Percentiles rank a stretch among this genome's conserved stretches.
Evolutionary conservation across 1,140 invertebrate species (phyloP).

Genomic region (Himalopsyche phryganea): DNA sequence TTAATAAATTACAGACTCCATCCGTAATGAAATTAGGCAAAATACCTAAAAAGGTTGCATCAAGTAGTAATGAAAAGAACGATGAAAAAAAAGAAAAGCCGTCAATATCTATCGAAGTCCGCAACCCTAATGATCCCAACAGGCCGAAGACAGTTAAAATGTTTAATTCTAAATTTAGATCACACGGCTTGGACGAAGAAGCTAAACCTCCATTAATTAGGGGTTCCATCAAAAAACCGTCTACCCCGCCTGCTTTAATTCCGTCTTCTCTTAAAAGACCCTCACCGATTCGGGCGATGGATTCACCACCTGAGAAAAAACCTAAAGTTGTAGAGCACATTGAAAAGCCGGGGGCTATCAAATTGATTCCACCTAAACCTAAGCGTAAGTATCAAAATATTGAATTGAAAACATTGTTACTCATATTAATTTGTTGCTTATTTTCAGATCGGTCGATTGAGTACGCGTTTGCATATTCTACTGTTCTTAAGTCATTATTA

Average conservation of each 20-base stretch:
- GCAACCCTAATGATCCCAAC: conserved; percentile 62
- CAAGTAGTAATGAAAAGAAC: conserved; percentile 39
- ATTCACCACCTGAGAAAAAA: conserved; percentile 71
- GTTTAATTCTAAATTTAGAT: conserved; percentile 82
- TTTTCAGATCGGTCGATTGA: conserved; percentile 19
- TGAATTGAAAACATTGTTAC: conserved; percentile 18
- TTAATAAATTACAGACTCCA: conserved; percentile 63
- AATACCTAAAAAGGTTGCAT: conserved; percentile 65
- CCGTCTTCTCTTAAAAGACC: conserved; percentile 57
- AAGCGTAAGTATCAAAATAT: conserved; percentile 74
- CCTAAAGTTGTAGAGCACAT: conserved; percentile 57
- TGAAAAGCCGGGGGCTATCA: conserved; percentile 75
- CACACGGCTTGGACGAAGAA: conserved; percentile 80
- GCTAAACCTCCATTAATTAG: conserved; percentile 71
- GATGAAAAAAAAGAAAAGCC: conserved; percentile 63
- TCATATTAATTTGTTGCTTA: conserved; percentile 5
- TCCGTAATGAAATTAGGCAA: conserved; percentile 68
- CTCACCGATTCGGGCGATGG: conserved; percentile 56
- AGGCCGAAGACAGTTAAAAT: conserved; percentile 84
- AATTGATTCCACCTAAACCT: conserved; percentile 80
- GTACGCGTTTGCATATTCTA: background rate
- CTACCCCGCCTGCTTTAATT: conserved; percentile 46
- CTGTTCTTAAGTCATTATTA: background rate
- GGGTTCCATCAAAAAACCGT: conserved; percentile 57
- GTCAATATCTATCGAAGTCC: conserved; percentile 75